These are phyloP conservation scores for Beris chalybata DNA, from an alignment of 2,888 invertebrate genomes.

Conservation along the genomic window DNA sequence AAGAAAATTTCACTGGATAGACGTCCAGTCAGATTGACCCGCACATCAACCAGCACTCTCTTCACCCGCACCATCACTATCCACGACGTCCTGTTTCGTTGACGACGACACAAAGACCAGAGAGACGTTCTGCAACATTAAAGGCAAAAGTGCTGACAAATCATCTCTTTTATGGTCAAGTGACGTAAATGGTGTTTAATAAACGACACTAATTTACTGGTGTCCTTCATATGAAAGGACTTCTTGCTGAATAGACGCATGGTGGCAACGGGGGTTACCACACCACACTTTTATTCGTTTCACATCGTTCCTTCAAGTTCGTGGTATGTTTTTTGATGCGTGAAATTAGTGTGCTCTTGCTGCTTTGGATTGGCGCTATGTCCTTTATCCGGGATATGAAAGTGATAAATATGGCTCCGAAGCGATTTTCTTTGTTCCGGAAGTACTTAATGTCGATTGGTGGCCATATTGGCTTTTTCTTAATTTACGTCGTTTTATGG, in stretches of 20 bases:
- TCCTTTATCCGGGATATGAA: neutral
- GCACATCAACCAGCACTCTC: too few relatives aligned
- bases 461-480: too few relatives aligned
- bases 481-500: too few relatives aligned
- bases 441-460: too few relatives aligned
- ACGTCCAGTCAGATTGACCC: too few relatives aligned
- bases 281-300: neutral
- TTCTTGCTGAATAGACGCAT: conserved; percentile 20
- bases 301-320: conserved; percentile 10
- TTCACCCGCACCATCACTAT: too few relatives aligned
- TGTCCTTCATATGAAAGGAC: conserved; percentile 17
- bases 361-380: conserved; percentile 18
- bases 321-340: conserved; percentile 30
- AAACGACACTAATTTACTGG: conserved; percentile 39
- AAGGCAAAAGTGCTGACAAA: conserved; percentile 38
- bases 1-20: too few relatives aligned
- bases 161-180: conserved; percentile 38
- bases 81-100: neutral
- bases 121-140: conserved; percentile 24
- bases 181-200: conserved; percentile 40
- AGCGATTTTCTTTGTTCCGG: too few relatives aligned
- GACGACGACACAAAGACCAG: neutral
- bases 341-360: conserved; percentile 26
- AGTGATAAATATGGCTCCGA: too few relatives aligned
- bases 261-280: conserved; percentile 7